Evolutionary conservation across 1,140 invertebrate species (phyloP).

Genomic region (Megalopta genalis): DNA sequence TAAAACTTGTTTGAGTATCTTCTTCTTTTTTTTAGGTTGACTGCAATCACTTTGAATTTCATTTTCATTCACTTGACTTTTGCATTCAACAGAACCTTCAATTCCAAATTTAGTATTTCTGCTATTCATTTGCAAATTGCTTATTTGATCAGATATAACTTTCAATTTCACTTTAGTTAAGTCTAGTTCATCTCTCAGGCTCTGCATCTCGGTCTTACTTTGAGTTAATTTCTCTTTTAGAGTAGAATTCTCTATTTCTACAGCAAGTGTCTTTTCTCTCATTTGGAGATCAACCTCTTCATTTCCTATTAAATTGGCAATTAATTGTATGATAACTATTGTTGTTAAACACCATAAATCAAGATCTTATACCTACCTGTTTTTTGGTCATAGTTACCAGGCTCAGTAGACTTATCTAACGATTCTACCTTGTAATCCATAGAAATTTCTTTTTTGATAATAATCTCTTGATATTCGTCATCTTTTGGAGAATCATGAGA

Average conservation of each 20-base stretch:
- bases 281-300: not conserved
- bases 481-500: not conserved
- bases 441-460: slow-evolving; percentile 15
- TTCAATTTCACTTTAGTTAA: slow-evolving; percentile 51
- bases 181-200: slow-evolving; percentile 51
- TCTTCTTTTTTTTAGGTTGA: slow-evolving; percentile 39
- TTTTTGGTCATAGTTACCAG: not conserved
- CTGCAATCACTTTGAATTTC: slow-evolving; percentile 16
- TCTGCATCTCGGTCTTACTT: slow-evolving; percentile 55
- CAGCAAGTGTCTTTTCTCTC: slow-evolving; percentile 18
- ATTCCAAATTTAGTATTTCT: not conserved
- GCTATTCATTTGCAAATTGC: slow-evolving; percentile 9
- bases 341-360: not conserved
- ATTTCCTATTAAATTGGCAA: slow-evolving; percentile 21
- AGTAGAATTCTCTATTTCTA: slow-evolving; percentile 34
- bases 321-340: not conserved
- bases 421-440: not conserved
- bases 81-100: not conserved
- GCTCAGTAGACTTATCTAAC: slow-evolving; percentile 1
- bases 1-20: slow-evolving; percentile 36
- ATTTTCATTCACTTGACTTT: slow-evolving; percentile 11
- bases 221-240: slow-evolving; percentile 53
- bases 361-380: slow-evolving; percentile 32
- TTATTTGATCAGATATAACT: slow-evolving; percentile 45
- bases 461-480: slow-evolving; percentile 4